A percentile compares a stretch with the other conserved stretches of the same genome.
phyloP scores from a whole-genome alignment of 2,888 invertebrate genomes.

The Melangyna quadrimaculata region DNA sequence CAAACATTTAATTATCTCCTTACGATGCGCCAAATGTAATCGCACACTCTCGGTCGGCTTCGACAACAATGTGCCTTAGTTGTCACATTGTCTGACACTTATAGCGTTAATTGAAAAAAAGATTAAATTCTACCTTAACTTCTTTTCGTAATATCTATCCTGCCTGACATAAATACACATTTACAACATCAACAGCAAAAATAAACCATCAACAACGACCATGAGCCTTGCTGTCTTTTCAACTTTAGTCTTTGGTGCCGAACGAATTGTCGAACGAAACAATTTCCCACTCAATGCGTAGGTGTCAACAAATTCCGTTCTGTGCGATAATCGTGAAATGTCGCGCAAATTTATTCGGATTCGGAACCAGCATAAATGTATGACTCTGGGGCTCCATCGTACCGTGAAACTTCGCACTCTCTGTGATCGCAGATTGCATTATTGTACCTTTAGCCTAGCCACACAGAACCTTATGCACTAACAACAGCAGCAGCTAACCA shows the following conservation, averaged over 20 bases:
- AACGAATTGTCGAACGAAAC: conserved; percentile 12
- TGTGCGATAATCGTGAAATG: conserved; percentile 67
- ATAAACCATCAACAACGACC: conserved; percentile 1
- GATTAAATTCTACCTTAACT: neutral
- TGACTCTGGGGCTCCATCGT: conserved; percentile 40
- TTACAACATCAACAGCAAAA: conserved; percentile 23
- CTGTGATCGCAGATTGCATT: conserved; percentile 62
- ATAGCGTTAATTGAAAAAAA: neutral
- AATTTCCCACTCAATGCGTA: conserved; percentile 52
- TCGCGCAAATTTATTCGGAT: conserved; percentile 64
- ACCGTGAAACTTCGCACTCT: conserved; percentile 69
- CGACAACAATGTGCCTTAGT: neutral
- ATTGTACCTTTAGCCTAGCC: conserved; percentile 30
- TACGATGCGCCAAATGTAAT: neutral
- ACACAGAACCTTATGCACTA: conserved; percentile 46
- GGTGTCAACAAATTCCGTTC: conserved; percentile 68
- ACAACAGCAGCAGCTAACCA: conserved; percentile 22
- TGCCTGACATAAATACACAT: conserved; percentile 52
- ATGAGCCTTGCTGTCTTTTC: conserved; percentile 41
- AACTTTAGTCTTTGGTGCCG: conserved; percentile 56
- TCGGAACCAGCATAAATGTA: conserved; percentile 35
- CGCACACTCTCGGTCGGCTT: neutral
- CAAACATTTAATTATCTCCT: no score
- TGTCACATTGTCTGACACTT: neutral
- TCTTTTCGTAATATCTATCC: conserved; percentile 15